A percentile compares a stretch with the other conserved stretches of the same genome.
These are phyloP conservation scores for Willowsia nigromaculata DNA, from an alignment of 2,888 invertebrate species.

Conservation along the genomic window DNA sequence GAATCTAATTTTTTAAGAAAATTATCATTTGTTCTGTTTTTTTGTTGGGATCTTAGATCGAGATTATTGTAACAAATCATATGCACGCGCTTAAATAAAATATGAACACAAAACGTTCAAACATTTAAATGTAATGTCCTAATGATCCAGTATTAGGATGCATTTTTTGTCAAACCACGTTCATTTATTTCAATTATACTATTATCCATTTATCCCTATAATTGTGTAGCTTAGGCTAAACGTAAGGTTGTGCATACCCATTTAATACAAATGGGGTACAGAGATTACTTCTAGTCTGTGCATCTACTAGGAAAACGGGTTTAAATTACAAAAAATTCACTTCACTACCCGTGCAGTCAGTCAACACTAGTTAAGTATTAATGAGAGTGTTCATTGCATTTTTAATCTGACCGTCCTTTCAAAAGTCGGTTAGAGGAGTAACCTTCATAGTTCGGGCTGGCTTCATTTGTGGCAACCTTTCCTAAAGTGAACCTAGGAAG, in stretches of 20 bases:
- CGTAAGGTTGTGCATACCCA: no score
- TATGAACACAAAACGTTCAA: background rate
- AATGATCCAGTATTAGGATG: conserved; percentile 30
- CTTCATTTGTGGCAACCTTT: background rate
- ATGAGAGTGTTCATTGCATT: conserved; percentile 57
- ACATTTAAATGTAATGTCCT: background rate
- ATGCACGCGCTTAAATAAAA: background rate
- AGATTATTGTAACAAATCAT: background rate
- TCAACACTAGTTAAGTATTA: conserved; percentile 72
- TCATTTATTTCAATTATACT: no score
- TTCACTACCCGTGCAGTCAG: conserved; percentile 27
- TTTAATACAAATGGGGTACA: no score
- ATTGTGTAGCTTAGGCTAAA: no score
- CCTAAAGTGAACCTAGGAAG: background rate
- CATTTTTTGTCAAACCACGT: conserved; percentile 38
- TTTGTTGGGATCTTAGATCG: no score
- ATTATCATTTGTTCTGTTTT: no score
- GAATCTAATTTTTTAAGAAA: no score
- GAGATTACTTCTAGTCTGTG: no score
- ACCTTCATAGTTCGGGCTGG: background rate
- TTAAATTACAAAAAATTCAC: background rate
- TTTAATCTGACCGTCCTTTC: background rate
- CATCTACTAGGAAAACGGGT: no score
- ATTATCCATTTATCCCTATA: no score
- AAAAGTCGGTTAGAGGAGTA: background rate